A percentile compares a stretch with the other conserved stretches of the same genome.
phyloP scores from a whole-genome alignment of 2,888 invertebrate genomes.

The Coleophora flavipennella region DNA sequence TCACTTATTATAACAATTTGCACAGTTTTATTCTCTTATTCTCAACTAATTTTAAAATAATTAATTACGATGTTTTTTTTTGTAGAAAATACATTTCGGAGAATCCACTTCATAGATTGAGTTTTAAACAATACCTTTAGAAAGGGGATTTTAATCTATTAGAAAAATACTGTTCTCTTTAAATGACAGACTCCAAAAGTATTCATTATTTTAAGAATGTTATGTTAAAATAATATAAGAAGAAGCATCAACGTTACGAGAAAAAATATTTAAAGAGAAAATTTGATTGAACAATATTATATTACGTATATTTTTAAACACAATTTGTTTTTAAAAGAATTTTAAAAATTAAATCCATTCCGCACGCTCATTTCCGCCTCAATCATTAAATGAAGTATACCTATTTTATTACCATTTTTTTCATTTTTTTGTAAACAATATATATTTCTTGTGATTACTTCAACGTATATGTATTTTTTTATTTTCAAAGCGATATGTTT shows the following conservation, averaged over 20 bases:
- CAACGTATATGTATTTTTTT: slow-evolving; percentile 22
- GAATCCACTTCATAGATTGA: slow-evolving; percentile 20
- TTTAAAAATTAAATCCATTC: slow-evolving; percentile 5
- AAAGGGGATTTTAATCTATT: slow-evolving; percentile 30
- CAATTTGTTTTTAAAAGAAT: slow-evolving; percentile 14
- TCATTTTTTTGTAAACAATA: slow-evolving; percentile 40
- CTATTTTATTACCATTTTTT: slow-evolving; percentile 6
- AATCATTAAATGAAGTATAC: slow-evolving; percentile 8
- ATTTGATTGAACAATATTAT: slow-evolving; percentile 6
- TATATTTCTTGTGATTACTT: slow-evolving; percentile 34
- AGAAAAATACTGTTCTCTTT: slow-evolving; percentile 56
- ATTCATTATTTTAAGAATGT: slow-evolving; percentile 29
- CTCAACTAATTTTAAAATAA: not conserved
- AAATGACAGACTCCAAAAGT: slow-evolving; percentile 25
- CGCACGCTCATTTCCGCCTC: slow-evolving; percentile 7
- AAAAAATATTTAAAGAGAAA: slow-evolving; percentile 12
- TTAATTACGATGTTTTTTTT: slow-evolving; percentile 35
- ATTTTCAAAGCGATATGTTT: slow-evolving; percentile 69
- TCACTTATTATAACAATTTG: too few relatives aligned
- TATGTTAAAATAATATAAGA: slow-evolving; percentile 18
- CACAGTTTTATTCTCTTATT: too few relatives aligned
- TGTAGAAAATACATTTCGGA: slow-evolving; percentile 40
- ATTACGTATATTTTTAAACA: slow-evolving; percentile 9
- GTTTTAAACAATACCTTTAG: slow-evolving; percentile 30
- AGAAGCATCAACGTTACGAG: slow-evolving; percentile 26